Percentiles rank a stretch among this genome's conserved stretches.
These are phyloP conservation scores for Drosophila tripunctata DNA, from an alignment of 2,888 invertebrate genomes.

Conservation along the genomic window DNA sequence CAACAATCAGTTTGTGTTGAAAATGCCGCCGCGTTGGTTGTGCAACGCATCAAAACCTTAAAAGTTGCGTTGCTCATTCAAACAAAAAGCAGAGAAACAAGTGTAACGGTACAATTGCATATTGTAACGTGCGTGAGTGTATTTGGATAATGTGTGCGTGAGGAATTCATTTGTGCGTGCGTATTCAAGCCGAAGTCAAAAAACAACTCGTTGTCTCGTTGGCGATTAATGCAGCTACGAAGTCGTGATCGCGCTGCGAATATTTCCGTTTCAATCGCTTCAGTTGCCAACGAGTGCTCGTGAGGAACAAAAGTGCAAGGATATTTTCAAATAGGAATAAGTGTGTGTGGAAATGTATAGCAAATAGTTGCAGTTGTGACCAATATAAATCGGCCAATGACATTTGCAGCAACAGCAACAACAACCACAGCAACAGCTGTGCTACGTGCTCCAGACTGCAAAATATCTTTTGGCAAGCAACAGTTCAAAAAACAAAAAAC, in stretches of 20 bases:
- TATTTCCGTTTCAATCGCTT: conserved; percentile 48
- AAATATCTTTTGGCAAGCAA: conserved; percentile 17
- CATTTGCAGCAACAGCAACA: conserved; percentile 16
- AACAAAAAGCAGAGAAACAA: conserved; percentile 15
- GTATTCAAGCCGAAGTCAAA: conserved; percentile 40
- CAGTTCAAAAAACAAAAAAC: conserved; percentile 6
- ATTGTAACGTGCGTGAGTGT: conserved; percentile 9
- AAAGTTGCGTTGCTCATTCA: conserved; percentile 49
- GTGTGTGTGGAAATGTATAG: not conserved
- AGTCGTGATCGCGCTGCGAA: conserved; percentile 58
- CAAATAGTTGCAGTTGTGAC: conserved; percentile 22
- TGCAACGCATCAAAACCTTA: conserved; percentile 47
- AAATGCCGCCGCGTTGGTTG: conserved; percentile 74
- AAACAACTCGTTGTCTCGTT: conserved; percentile 34
- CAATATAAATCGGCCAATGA: conserved; percentile 14
- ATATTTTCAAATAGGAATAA: conserved; percentile 2
- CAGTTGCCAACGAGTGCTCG: conserved; percentile 60
- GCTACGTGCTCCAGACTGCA: conserved; percentile 40
- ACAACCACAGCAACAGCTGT: conserved; percentile 14
- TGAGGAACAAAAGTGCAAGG: conserved; percentile 38
- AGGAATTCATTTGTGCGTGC: conserved; percentile 8
- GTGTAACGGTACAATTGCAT: conserved; percentile 64
- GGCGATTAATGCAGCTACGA: too few species aligned
- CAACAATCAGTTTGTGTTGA: conserved; percentile 70
- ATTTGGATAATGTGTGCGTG: conserved; percentile 15